These are phyloP conservation scores for Linurgus olivaceus DNA, from an alignment of 2,797 vertebrate species.

Conservation along the genomic window DNA sequence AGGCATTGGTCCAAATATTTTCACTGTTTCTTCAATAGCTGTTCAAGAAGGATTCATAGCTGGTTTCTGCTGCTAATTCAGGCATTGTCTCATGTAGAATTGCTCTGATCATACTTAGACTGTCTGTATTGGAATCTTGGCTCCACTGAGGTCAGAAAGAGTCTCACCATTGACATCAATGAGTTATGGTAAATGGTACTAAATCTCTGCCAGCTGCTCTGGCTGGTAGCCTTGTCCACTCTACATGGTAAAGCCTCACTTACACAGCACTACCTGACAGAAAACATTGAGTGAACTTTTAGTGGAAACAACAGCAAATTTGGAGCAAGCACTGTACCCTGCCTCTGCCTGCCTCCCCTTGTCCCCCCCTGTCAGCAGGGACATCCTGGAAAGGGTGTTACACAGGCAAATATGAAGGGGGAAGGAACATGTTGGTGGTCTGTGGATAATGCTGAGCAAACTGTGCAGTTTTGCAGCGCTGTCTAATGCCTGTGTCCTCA, in stretches of 20 bases:
- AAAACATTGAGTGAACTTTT: neutral
- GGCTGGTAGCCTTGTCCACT: neutral
- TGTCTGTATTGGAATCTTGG: neutral
- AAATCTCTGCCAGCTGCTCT: neutral
- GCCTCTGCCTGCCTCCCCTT: neutral
- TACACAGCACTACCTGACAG: neutral
- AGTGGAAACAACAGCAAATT: neutral
- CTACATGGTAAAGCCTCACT: neutral
- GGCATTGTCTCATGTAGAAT: neutral
- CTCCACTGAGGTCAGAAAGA: neutral
- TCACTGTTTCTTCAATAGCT: neutral
- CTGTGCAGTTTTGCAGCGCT: constrained; percentile 11
- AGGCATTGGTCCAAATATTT: neutral
- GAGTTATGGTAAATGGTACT: neutral
- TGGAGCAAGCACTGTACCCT: neutral
- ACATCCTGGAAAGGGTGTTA: neutral
- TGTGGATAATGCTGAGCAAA: constrained; percentile 38
- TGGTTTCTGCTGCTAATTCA: neutral
- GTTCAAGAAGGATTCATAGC: neutral
- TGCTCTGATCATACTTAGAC: neutral
- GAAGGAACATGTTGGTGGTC: neutral
- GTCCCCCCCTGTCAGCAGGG: neutral
- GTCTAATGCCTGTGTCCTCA: constrained; percentile 14
- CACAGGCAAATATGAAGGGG: neutral
- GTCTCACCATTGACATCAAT: neutral